phyloP scores from a whole-genome alignment of 64 coral and sea anemone genomes.

The Dendrophyllia cribrosa region DNA sequence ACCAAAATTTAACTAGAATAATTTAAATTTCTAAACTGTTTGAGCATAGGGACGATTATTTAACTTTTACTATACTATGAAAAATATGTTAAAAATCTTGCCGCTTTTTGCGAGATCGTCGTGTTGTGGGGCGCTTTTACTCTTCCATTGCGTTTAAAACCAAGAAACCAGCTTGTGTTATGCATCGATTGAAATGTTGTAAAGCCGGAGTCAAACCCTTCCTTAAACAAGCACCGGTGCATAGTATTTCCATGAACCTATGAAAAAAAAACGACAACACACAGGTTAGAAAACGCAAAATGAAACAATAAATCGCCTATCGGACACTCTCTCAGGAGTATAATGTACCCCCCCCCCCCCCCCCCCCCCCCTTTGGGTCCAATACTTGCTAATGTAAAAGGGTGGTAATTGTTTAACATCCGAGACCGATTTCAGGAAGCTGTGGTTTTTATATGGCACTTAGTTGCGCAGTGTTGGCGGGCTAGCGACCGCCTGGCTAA shows the following conservation, averaged over 20 bases:
- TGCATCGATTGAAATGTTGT: neutral
- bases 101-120: neutral
- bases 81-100: conserved; percentile 19
- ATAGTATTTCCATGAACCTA: conserved; percentile 14
- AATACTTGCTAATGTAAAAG: too few species aligned
- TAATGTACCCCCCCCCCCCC: too few species aligned
- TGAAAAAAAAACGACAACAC: neutral
- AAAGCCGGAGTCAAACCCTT: neutral
- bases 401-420: too few species aligned
- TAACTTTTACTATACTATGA: neutral
- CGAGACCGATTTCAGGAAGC: too few species aligned
- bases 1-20: conserved; percentile 1
- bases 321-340: too few species aligned
- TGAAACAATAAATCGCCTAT: too few species aligned
- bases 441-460: too few species aligned
- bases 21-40: neutral
- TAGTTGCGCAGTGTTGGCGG: too few species aligned
- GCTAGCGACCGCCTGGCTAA: too few species aligned
- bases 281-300: too few species aligned
- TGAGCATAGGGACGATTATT: neutral
- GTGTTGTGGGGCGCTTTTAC: conserved; percentile 29
- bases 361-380: too few species aligned
- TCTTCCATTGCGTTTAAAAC: conserved; percentile 30
- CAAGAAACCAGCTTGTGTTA: conserved; percentile 17
- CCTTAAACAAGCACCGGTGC: neutral